Evolutionary conservation across 1,140 invertebrate species (phyloP).

Genomic region (Tribolium castaneum): DNA sequence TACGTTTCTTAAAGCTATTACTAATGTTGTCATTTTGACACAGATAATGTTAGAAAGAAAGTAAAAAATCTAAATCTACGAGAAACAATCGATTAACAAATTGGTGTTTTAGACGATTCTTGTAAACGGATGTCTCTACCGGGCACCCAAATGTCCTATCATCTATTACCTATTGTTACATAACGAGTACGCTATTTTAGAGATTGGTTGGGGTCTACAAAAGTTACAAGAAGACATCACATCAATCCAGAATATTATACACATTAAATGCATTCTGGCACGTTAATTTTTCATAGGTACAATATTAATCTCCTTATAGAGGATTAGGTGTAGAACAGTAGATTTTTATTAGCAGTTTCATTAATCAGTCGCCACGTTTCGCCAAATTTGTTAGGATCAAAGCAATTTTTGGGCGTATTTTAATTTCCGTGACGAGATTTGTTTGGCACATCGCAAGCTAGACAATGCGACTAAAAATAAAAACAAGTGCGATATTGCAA

Average conservation of each 20-base stretch:
- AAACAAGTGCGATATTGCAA: neutral
- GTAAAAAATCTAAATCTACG: conserved; percentile 4
- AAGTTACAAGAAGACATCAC: conserved; percentile 38
- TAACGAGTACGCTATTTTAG: neutral
- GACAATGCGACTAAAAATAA: neutral
- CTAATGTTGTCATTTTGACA: conserved; percentile 16
- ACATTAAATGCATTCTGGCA: conserved; percentile 37
- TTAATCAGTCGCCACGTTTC: neutral
- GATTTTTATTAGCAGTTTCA: conserved; percentile 11
- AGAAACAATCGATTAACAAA: neutral
- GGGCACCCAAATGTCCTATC: neutral
- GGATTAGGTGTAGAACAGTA: conserved; percentile 27
- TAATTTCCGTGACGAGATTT: neutral
- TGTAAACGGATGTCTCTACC: neutral
- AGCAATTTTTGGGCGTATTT: neutral
- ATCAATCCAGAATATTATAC: conserved; percentile 28
- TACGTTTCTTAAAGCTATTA: conserved; percentile 21
- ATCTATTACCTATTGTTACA: neutral
- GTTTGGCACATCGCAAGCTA: neutral
- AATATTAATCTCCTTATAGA: neutral
- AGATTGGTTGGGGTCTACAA: conserved; percentile 3
- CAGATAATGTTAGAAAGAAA: neutral
- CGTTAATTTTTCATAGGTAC: conserved; percentile 32
- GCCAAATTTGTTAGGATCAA: neutral
- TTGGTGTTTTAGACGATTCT: conserved; percentile 32